A percentile compares a stretch with the other conserved stretches of the same genome.
Evolutionary conservation across 2,113 vertebrate genomes (phyloP).

Genomic region (Cyrtonyx montezumae): DNA sequence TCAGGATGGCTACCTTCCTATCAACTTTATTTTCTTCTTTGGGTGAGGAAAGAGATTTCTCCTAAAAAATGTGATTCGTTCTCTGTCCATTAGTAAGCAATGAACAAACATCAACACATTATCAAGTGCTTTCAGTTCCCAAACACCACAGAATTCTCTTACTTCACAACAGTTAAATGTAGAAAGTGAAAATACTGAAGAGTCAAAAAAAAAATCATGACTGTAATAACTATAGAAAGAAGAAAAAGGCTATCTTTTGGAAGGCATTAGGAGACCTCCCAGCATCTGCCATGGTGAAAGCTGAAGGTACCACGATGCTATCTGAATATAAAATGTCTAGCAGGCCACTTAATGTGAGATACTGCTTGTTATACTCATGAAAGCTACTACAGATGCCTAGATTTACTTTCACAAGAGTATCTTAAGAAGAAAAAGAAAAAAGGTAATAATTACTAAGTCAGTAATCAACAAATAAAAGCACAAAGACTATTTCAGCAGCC

Average conservation of each 20-base stretch:
- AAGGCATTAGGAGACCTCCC: not conserved
- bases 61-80: not conserved
- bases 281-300: not conserved
- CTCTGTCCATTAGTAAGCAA: not conserved
- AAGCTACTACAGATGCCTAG: not conserved
- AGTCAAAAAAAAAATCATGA: not conserved
- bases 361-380: rapidly evolving
- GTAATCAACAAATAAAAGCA: not conserved
- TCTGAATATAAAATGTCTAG: not conserved
- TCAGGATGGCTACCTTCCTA: not conserved
- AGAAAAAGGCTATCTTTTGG: not conserved
- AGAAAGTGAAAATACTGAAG: not conserved
- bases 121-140: not conserved
- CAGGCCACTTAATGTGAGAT: rapidly evolving
- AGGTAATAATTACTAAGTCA: not conserved
- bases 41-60: not conserved
- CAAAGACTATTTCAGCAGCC: not conserved
- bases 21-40: not conserved
- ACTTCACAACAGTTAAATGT: not conserved
- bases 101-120: not conserved
- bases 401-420: not conserved
- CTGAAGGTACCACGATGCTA: not conserved
- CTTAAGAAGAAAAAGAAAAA: not conserved
- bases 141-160: not conserved
- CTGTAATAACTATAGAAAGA: not conserved